These are phyloP conservation scores for Ranitomeya imitator DNA, from an alignment of 2,113 vertebrate species.

Conservation along the genomic window DNA sequence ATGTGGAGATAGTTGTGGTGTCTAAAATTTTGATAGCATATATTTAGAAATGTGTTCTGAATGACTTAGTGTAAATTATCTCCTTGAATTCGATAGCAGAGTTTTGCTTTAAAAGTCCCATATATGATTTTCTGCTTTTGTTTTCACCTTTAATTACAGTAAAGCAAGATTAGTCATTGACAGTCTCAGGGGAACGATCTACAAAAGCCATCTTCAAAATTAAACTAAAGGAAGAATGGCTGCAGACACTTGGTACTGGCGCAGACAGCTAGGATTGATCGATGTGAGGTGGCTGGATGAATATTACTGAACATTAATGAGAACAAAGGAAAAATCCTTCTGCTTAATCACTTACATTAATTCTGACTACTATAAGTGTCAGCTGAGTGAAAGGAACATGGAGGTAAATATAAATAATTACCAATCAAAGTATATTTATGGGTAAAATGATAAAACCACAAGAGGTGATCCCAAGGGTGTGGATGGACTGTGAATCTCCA, in stretches of 20 bases:
- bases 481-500: too few species aligned
- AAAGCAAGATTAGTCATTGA: slow-evolving; percentile 87
- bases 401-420: slow-evolving; percentile 36
- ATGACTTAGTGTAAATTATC: slow-evolving; percentile 81
- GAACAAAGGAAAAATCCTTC: slow-evolving; percentile 57
- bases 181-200: slow-evolving; percentile 70
- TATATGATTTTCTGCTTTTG: slow-evolving; percentile 80
- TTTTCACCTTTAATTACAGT: slow-evolving; percentile 87
- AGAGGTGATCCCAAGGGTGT: not conserved
- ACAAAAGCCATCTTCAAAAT: slow-evolving; percentile 76
- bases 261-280: slow-evolving; percentile 64
- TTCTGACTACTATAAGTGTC: slow-evolving; percentile 28
- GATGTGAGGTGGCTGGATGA: slow-evolving; percentile 65
- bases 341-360: slow-evolving; percentile 62
- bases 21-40: slow-evolving; percentile 72
- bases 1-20: not conserved
- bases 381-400: slow-evolving; percentile 48
- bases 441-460: not conserved
- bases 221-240: slow-evolving; percentile 74
- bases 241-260: slow-evolving; percentile 64
- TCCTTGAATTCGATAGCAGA: slow-evolving; percentile 81
- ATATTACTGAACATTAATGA: slow-evolving; percentile 56
- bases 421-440: slow-evolving; percentile 30
- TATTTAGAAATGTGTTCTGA: slow-evolving; percentile 83
- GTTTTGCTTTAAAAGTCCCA: slow-evolving; percentile 87